phyloP scores from a whole-genome alignment of 2,113 vertebrate genomes.

The Myotis yumanensis region DNA sequence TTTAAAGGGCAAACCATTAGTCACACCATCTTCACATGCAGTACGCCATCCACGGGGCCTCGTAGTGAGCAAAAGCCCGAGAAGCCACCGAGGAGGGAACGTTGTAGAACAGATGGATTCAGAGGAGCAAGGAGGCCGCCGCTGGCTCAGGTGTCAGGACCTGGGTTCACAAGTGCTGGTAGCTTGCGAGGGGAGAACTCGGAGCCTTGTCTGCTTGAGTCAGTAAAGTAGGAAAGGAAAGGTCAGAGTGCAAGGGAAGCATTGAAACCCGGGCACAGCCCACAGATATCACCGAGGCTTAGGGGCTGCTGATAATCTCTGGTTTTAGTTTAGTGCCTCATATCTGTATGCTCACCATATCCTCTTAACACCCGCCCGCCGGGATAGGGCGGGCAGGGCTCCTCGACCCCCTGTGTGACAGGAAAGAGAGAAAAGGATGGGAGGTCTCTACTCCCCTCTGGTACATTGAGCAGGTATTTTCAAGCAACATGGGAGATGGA shows the following conservation, averaged over 20 bases:
- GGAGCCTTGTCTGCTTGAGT: background rate
- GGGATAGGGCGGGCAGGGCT: background rate
- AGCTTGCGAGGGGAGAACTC: background rate
- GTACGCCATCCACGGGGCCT: background rate
- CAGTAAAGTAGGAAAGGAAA: background rate
- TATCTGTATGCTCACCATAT: background rate
- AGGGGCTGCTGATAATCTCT: background rate
- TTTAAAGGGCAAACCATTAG: background rate
- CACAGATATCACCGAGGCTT: background rate
- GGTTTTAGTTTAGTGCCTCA: background rate
- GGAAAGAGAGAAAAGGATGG: background rate
- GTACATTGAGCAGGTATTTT: background rate
- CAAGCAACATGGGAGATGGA: background rate
- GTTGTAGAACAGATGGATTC: background rate
- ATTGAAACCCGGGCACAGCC: background rate
- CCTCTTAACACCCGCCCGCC: accelerated
- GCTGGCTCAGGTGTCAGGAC: background rate
- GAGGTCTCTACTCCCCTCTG: background rate
- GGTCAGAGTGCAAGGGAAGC: background rate
- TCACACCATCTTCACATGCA: background rate
- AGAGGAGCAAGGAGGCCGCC: background rate
- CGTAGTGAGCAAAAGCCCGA: background rate
- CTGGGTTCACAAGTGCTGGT: background rate
- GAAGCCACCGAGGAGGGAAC: background rate
- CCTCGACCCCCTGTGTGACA: background rate